Conservation (phyloP, 2,113 vertebrate species). For the Motacilla alba region DNA sequence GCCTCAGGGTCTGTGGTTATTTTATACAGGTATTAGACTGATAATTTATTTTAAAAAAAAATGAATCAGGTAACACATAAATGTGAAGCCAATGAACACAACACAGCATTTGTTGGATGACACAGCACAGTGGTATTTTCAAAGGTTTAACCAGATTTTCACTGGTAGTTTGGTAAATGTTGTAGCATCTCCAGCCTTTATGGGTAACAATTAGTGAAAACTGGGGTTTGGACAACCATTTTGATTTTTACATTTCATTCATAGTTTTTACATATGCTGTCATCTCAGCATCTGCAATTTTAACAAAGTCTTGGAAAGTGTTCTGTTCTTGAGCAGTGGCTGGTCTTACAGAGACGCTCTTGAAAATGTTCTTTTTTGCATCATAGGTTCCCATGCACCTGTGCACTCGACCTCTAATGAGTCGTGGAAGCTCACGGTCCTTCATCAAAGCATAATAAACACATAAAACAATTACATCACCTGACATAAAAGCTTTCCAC, state of each 20-base stretch:
- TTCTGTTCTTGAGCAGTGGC: constrained; percentile 83
- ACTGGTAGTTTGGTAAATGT: background rate
- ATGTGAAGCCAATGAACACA: background rate
- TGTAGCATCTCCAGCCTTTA: background rate
- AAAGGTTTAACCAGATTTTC: background rate
- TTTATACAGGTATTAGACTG: background rate
- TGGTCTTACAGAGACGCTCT: constrained; percentile 87
- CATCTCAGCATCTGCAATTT: constrained; percentile 83
- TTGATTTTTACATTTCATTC: constrained; percentile 75
- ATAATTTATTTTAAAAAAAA: background rate
- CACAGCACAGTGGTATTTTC: background rate
- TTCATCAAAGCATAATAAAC: constrained; percentile 60
- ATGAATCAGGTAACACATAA: background rate
- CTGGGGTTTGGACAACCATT: background rate
- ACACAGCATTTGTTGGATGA: background rate
- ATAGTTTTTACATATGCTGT: constrained; percentile 71
- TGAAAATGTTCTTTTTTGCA: constrained; percentile 78
- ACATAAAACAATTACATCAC: background rate
- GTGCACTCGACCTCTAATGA: constrained; percentile 89
- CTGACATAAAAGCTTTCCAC: background rate
- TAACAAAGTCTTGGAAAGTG: constrained; percentile 82
- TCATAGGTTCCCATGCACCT: constrained; percentile 93
- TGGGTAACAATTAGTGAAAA: background rate
- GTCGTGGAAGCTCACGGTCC: constrained; percentile 89
- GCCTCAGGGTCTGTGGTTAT: background rate